Base-by-base conservation (phyloP, 2,113 vertebrate genomes). In the Hippolais icterina region DNA sequence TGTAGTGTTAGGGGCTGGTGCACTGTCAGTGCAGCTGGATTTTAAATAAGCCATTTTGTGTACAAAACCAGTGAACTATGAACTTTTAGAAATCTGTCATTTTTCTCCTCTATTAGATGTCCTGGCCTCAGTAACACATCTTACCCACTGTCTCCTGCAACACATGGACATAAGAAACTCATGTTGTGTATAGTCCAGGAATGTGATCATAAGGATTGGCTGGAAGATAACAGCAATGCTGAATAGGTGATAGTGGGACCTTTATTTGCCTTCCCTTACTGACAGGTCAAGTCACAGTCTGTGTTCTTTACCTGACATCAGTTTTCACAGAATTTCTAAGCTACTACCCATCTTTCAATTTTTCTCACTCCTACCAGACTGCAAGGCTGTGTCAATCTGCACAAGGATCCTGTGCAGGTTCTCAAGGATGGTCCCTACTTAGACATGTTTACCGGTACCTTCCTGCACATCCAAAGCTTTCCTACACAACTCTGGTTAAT, bases 281-380 rank as follows among this genome's bases (percentile, higher is more conserved):
- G 20, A 47, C 1, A 61, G 8, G 31, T 59, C 21, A 53, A 42
- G 20, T 13, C 54, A 28, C 9, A 64, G 29, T 22, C 44, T 76
- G 39, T 56, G 31, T 24, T n/a, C 18, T 80, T 83, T 37, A 54
- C 10, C 25, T 71, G n/a, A 12, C 17, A 63, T 18, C 25, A 42
- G 8, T 59, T 76, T 95, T 70, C 61, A 71, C 44, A 46, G 29
- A 79, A 80, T 86, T 86, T 80, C 63, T 50, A 90, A 79, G 15
- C 71, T 88, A 33, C 20, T 39, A 37, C 6, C 4, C 11, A 49
- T 4, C 6, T 78, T 70, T 39, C 14, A n/a, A 20, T 46, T 78
- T 46, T 53, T 61, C 64, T 54, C 39, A 22, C n/a, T 71, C 47
- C 9, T 16, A 89, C 7, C 10, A 80, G 23, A 35, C 6, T 46